Conservation (phyloP, 2,113 vertebrate species). For the Cynoglossus semilaevis region DNA sequence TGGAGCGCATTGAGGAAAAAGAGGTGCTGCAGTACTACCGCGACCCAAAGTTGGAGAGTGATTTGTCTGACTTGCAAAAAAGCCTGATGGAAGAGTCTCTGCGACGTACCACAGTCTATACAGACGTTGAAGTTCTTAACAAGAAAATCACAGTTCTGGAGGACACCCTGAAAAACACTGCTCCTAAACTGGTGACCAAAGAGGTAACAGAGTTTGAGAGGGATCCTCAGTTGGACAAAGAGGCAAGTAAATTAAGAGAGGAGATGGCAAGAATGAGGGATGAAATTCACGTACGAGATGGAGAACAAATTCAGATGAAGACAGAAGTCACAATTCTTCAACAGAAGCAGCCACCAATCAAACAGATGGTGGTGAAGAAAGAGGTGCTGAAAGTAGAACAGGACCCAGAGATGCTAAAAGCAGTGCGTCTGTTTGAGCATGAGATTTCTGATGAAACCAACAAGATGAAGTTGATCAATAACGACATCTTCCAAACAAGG, state of each 20-base stretch:
- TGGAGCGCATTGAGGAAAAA: conserved; percentile 89
- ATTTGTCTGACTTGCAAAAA: conserved; percentile 65
- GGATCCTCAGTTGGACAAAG: conserved; percentile 84
- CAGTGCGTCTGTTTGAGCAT: conserved; percentile 74
- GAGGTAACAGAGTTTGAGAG: conserved; percentile 93
- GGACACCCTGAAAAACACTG: conserved; percentile 64
- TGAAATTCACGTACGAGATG: conserved; percentile 66
- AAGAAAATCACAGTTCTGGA: conserved; percentile 78
- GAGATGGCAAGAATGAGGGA: conserved; percentile 78
- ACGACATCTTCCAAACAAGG: conserved; percentile 76
- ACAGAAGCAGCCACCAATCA: conserved; percentile 80
- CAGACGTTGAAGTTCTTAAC: conserved; percentile 74
- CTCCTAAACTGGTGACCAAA: conserved; percentile 87
- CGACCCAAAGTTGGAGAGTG: conserved; percentile 84
- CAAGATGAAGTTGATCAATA: conserved; percentile 73
- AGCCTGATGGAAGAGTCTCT: conserved; percentile 77
- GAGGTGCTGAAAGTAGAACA: conserved; percentile 90
- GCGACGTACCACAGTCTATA: conserved; percentile 73
- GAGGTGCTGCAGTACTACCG: conserved; percentile 90
- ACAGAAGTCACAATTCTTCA: conserved; percentile 83
- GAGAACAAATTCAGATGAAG: conserved; percentile 76
- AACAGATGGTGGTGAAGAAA: conserved; percentile 88
- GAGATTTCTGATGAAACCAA: conserved; percentile 81
- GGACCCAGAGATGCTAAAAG: conserved; percentile 85
- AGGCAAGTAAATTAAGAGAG: conserved; percentile 77